Evolutionary conservation across 92 coral and sea anemone species (phyloP).

Genomic region (Montipora capitata): DNA sequence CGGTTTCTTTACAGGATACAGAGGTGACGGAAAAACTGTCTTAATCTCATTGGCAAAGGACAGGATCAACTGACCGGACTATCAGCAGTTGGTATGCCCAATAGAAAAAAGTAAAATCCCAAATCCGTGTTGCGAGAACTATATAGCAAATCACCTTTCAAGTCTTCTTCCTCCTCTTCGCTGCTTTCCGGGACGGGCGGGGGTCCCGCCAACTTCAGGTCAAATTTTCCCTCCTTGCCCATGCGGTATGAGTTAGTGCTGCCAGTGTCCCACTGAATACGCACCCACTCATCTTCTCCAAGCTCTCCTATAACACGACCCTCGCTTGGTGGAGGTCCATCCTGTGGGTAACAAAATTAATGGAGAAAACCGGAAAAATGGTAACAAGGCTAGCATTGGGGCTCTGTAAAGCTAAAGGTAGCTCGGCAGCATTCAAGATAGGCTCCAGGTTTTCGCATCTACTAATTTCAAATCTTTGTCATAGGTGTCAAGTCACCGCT

Average conservation of each 20-base stretch:
- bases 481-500: too few species aligned
- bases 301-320: slow-evolving; percentile 99
- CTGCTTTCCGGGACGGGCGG: slow-evolving; percentile 99
- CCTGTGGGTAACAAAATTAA: slow-evolving; percentile 56
- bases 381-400: background rate
- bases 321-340: slow-evolving; percentile 98
- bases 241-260: slow-evolving; percentile 99
- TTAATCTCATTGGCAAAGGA: too few species aligned
- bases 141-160: slow-evolving; percentile 76
- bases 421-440: too few species aligned
- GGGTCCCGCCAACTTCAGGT: slow-evolving; percentile 95
- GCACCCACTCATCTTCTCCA: slow-evolving; percentile 99
- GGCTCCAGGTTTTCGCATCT: too few species aligned
- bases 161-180: slow-evolving; percentile 98
- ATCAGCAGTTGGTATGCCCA: too few species aligned
- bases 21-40: too few species aligned
- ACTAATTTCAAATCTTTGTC: too few species aligned
- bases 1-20: too few species aligned
- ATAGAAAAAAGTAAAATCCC: too few species aligned
- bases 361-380: background rate
- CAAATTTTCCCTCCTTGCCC: slow-evolving; percentile 99
- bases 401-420: too few species aligned
- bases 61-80: too few species aligned
- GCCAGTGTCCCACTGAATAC: slow-evolving; percentile 99
- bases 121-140: background rate